Base-by-base conservation (phyloP, 2,888 invertebrate species). In the Luperina nickerlii region DNA sequence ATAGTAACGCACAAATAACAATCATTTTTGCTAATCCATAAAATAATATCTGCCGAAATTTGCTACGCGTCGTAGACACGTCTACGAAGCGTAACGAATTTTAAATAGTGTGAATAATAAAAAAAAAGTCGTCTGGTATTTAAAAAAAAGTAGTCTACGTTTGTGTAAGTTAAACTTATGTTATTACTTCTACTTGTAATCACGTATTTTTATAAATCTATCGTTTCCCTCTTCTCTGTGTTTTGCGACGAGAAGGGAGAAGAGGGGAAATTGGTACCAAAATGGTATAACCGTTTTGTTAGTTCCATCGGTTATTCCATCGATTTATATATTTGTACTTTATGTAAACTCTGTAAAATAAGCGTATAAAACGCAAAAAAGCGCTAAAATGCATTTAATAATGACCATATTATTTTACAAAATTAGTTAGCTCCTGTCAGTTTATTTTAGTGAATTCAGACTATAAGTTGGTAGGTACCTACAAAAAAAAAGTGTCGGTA, bases 1-100 rank as follows among this genome's bases (percentile, higher is more conserved):
- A 65, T 62, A 70, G 11, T 38, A 77, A 68, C 27, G 38, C 4
- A 63, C 13, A 42, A 42, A 48, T 27, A 48, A 32, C 9, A 24
- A 76, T 51, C 1, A 51, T 60, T n/a, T 27, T 81, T 66, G 69
- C 8, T 45, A 63, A 9, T 2, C 13, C 2, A 27, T 54, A 69
- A 38, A 68, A 48, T 65, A 8, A 24, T 32, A 24, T 54, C 38
- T 13, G 13, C 38, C 15, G 15, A 62, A 69, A 69, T 70, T 65
- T 38, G 69, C 38, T 48, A 79, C 69, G 57, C 32, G 54, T 38
- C 51, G 68, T 76, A 57, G 66, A 76, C 15, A 3, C 4, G 8
- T 60, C 24, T 60, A 67, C 67, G 38, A 67, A 45, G 48, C 54
- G 68, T 66, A 79, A 8, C 42, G 54, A 48, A 45, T 6, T 18